Percentiles rank a stretch among this genome's conserved stretches.
Conservation (phyloP, 2,888 invertebrate genomes). For the Petrolisthes manimaculis region DNA sequence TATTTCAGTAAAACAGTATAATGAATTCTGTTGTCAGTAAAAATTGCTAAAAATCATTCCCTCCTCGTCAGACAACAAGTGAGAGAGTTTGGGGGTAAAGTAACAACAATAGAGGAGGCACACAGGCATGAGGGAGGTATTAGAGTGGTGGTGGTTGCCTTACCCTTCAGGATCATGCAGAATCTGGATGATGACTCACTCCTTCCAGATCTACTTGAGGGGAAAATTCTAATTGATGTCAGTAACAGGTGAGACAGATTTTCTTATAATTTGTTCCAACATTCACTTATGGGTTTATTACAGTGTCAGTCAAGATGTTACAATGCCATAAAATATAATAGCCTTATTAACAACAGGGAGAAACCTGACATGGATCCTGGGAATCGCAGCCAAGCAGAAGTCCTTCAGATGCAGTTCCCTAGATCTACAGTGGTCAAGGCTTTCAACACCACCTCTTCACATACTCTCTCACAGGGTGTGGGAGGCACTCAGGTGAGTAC, state of each 20-base stretch:
- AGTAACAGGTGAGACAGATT: slow-evolving; percentile 16
- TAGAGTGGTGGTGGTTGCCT: slow-evolving; percentile 11
- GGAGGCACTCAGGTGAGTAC: not conserved
- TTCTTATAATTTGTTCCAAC: not conserved
- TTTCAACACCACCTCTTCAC: slow-evolving; percentile 11
- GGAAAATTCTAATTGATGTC: slow-evolving; percentile 21
- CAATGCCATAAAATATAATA: too few relatives aligned
- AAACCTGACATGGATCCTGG: not conserved
- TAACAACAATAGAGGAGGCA: slow-evolving; percentile 3
- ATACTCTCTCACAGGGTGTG: not conserved
- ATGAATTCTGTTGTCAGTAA: too few relatives aligned
- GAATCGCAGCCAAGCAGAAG: not conserved
- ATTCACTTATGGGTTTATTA: not conserved
- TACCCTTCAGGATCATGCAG: not conserved
- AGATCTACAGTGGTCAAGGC: slow-evolving; percentile 19
- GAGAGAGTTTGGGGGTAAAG: not conserved
- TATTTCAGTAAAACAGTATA: too few relatives aligned
- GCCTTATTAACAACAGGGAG: too few relatives aligned
- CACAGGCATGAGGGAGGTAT: not conserved
- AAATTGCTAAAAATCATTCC: too few relatives aligned
- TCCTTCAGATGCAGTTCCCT: slow-evolving; percentile 8
- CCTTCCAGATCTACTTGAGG: not conserved
- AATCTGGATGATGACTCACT: not conserved
- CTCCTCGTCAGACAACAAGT: not conserved
- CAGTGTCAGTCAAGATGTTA: not conserved